A percentile compares a stretch with the other conserved stretches of the same genome.
These are phyloP conservation scores for Leguminivora glycinivorella DNA, from an alignment of 1,140 invertebrate species.

Conservation along the genomic window DNA sequence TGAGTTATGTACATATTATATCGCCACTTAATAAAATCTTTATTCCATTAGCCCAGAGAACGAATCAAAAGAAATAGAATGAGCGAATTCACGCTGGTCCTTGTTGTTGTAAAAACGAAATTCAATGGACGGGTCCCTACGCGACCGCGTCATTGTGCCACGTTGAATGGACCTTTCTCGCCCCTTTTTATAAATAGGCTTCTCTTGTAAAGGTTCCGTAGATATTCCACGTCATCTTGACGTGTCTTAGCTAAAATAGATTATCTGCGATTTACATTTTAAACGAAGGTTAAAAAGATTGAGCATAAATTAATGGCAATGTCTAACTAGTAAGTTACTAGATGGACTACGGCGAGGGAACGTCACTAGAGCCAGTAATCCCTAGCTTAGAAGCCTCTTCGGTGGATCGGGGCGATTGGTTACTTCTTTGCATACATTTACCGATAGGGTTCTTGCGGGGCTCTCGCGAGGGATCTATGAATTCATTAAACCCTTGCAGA, in stretches of 20 bases:
- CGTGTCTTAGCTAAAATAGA: neutral
- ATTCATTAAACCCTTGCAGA: neutral
- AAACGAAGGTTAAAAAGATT: constrained; percentile 21
- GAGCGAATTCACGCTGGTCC: constrained; percentile 17
- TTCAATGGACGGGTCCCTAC: constrained; percentile 45
- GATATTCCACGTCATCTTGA: constrained; percentile 22
- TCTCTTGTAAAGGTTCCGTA: constrained; percentile 34
- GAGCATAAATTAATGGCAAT: constrained; percentile 33
- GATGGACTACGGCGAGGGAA: constrained; percentile 35
- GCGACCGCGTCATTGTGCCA: constrained; percentile 41
- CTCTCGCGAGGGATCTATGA: neutral
- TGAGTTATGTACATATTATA: neutral
- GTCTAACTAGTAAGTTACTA: constrained; percentile 29
- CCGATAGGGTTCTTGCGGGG: neutral
- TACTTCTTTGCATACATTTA: constrained; percentile 30
- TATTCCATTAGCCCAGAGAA: neutral
- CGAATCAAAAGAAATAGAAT: constrained; percentile 16
- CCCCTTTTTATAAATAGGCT: constrained; percentile 35
- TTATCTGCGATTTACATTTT: neutral
- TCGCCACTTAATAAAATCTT: constrained; percentile 4
- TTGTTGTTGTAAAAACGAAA: constrained; percentile 38
- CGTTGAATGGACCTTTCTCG: constrained; percentile 39
- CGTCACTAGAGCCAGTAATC: constrained; percentile 39
- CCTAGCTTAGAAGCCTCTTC: constrained; percentile 44
- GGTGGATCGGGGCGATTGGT: constrained; percentile 34